Evolutionary conservation across 2,113 vertebrate genomes (phyloP).

Genomic region (Lasiurus borealis): DNA sequence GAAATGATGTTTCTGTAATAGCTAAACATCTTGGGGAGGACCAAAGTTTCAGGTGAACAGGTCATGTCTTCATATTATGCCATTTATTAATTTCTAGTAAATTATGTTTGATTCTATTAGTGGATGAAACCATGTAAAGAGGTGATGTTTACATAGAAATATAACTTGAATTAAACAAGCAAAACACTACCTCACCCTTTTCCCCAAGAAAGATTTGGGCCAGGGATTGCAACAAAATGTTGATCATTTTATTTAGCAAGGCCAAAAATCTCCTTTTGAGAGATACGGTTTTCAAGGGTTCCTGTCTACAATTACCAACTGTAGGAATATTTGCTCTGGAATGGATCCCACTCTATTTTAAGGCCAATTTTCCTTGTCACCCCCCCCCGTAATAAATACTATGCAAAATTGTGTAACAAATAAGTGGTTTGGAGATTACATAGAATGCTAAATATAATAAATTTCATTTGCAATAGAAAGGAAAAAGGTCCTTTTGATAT

Average conservation of each 20-base stretch:
- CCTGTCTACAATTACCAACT: slow-evolving; percentile 36
- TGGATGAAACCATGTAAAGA: background rate
- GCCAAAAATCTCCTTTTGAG: slow-evolving; percentile 54
- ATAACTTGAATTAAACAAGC: slow-evolving; percentile 63
- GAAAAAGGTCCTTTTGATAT: slow-evolving; percentile 42
- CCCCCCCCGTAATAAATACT: slow-evolving; percentile 15
- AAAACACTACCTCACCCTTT: background rate
- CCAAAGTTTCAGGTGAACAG: background rate
- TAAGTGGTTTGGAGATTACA: slow-evolving; percentile 44
- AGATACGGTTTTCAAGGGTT: background rate
- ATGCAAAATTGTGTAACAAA: background rate
- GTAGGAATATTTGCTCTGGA: slow-evolving; percentile 46
- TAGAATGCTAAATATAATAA: slow-evolving; percentile 31
- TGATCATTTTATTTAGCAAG: slow-evolving; percentile 48
- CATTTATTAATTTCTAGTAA: slow-evolving; percentile 46
- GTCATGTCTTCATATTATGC: background rate
- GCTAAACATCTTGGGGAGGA: background rate
- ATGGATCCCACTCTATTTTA: slow-evolving; percentile 37
- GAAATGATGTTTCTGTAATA: slow-evolving; percentile 36
- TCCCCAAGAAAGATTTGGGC: slow-evolving; percentile 39
- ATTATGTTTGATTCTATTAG: slow-evolving; percentile 50
- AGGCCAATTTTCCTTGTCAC: slow-evolving; percentile 38
- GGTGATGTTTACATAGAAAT: slow-evolving; percentile 41
- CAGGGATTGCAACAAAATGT: background rate
- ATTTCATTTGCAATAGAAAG: background rate